A percentile compares a stretch with the other conserved stretches of the same genome.
These are phyloP conservation scores for Felis chaus DNA, from an alignment of 2,113 vertebrate genomes.

Conservation along the genomic window DNA sequence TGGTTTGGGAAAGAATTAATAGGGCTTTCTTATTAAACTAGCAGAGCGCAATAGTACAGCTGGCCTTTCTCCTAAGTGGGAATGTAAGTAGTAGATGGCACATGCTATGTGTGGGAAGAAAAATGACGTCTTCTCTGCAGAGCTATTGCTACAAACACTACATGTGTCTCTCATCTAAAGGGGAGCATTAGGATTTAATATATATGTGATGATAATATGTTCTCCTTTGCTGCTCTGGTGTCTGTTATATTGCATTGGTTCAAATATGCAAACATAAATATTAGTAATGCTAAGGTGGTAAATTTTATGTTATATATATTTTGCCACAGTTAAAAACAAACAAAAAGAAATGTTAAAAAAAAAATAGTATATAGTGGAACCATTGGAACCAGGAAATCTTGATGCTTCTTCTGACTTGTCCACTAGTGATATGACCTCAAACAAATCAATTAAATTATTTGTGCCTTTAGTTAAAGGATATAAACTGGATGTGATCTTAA, in stretches of 20 bases:
- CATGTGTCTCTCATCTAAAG: neutral
- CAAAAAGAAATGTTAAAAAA: neutral
- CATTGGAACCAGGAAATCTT: neutral
- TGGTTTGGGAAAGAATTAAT: neutral
- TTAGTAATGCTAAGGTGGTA: neutral
- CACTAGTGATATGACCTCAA: neutral
- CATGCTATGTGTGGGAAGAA: neutral
- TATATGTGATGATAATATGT: accelerated
- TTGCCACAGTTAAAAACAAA: neutral
- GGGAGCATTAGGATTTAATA: neutral
- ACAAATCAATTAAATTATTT: neutral
- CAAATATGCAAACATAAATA: neutral
- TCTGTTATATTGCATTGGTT: neutral
- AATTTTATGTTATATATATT: neutral
- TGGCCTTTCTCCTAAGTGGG: neutral
- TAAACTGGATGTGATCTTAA: neutral
- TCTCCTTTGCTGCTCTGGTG: neutral
- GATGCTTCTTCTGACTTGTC: neutral
- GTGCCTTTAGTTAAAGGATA: neutral
- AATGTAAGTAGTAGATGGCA: neutral
- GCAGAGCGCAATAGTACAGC: neutral
- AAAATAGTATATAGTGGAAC: neutral
- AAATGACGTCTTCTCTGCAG: neutral
- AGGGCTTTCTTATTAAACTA: neutral
- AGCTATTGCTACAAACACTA: neutral